Base-by-base conservation (phyloP, 2,113 vertebrate species). In the Columba janthina region DNA sequence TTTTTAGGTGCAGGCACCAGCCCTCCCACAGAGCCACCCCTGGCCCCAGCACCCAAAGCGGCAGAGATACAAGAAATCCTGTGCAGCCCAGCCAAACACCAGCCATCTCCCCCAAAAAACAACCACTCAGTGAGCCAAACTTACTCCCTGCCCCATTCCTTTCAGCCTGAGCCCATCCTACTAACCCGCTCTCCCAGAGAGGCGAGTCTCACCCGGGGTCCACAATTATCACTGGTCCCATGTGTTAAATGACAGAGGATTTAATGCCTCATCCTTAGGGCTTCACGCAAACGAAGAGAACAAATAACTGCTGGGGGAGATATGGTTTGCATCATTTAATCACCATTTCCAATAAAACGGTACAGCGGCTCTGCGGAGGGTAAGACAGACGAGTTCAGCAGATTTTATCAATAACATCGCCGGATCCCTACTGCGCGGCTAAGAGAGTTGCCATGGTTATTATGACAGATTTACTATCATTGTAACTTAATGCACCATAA, bases 391-490 rank as follows among this genome's bases (percentile, higher is more conserved):
- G 90, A 95, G 94, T 95, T 97, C 91, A 96, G 96, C 97, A 97
- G 96, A 97, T 97, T 97, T 97, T 96, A 97, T 97, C 97, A 96
- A 97, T 97, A 94, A 97, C 90, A 44, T 69, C 1, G n/a, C 65
- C 36, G 62, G 93, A 94, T 92, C 94, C 96, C 95, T 16, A 85
- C 93, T 81, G 96, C 8, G 90, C 22, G 24, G 86, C 93, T 95
- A 77, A 95, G 95, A 94, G 97, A 75, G 89, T 97, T 97, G 95
- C 96, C 94, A 96, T 97, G 97, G 96, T 91, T 95, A 96, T 96
- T 85, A 77, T 97, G 97, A 97, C 94, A 97, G 96, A 97, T 97
- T 97, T 97, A 97, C 96, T 97, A 88, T 94, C 94, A 79, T 31
- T 95, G 95, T 95, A 97, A 97, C 90, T 92, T 86, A 92, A 96